A percentile compares a stretch with the other conserved stretches of the same genome.
Conservation (phyloP, 2,113 vertebrate genomes). For the Lanius collurio region DNA sequence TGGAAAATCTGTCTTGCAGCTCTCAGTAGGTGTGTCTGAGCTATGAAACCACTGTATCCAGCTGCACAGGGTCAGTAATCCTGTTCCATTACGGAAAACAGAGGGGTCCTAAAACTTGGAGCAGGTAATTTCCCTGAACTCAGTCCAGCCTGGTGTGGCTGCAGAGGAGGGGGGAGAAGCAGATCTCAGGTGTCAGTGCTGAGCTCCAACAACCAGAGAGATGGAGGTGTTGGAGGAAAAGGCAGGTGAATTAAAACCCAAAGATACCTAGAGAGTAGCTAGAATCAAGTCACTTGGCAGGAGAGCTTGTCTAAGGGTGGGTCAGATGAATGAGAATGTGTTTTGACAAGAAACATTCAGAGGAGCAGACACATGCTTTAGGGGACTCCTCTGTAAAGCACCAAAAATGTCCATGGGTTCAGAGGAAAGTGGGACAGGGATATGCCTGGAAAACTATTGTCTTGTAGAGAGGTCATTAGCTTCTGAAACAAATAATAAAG, state of each 20-base stretch:
- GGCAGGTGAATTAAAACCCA: not conserved
- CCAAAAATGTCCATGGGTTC: not conserved
- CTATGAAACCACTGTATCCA: not conserved
- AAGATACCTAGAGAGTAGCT: not conserved
- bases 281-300: not conserved
- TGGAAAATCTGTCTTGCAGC: not conserved
- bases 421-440: not conserved
- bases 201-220: not conserved
- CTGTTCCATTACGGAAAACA: not conserved
- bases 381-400: not conserved
- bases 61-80: not conserved
- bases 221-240: not conserved
- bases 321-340: not conserved
- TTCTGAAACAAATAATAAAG: not conserved
- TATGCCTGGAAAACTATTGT: not conserved
- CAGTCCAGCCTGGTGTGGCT: not conserved
- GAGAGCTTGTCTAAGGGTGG: not conserved
- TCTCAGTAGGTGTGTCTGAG: not conserved
- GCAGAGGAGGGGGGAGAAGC: not conserved
- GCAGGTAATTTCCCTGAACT: not conserved
- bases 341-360: not conserved
- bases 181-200: not conserved
- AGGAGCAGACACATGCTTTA: not conserved
- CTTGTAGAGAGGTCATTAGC: not conserved
- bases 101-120: not conserved